Conservation (phyloP, 2,797 vertebrate genomes). For the Ptychadena robeensis region DNA sequence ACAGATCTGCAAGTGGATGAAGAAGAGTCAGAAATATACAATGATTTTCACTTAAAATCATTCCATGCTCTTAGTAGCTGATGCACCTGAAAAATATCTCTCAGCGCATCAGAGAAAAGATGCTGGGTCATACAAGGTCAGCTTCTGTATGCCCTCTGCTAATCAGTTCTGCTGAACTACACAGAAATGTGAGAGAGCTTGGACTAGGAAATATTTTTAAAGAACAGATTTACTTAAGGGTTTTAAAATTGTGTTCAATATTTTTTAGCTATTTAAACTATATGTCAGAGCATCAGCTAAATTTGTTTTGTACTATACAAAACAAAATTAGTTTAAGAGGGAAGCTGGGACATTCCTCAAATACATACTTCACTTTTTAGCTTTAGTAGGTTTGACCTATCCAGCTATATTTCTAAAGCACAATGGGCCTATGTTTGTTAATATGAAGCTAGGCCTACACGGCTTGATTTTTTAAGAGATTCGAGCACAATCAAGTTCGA, state of each 20-base stretch:
- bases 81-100: conserved; percentile 31
- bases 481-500: no score
- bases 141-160: neutral
- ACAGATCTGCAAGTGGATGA: conserved; percentile 12
- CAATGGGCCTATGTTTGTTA: no score
- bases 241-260: neutral
- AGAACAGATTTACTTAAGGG: no score
- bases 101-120: conserved; percentile 32
- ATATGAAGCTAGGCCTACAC: no score
- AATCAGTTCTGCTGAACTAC: conserved; percentile 23
- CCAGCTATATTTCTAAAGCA: no score
- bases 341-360: no score
- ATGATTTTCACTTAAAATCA: conserved; percentile 36
- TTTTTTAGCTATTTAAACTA: neutral
- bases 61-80: conserved; percentile 24
- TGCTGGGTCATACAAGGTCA: conserved; percentile 24
- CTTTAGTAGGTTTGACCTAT: no score
- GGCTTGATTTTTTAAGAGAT: no score
- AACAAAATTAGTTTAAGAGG: no score
- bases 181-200: neutral
- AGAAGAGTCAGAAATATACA: conserved; percentile 11
- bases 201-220: neutral
- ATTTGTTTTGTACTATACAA: no score
- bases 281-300: neutral
- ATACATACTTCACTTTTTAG: no score